These are phyloP conservation scores for Malaclemys terrapin DNA, from an alignment of 2,113 vertebrate genomes.

Conservation along the genomic window DNA sequence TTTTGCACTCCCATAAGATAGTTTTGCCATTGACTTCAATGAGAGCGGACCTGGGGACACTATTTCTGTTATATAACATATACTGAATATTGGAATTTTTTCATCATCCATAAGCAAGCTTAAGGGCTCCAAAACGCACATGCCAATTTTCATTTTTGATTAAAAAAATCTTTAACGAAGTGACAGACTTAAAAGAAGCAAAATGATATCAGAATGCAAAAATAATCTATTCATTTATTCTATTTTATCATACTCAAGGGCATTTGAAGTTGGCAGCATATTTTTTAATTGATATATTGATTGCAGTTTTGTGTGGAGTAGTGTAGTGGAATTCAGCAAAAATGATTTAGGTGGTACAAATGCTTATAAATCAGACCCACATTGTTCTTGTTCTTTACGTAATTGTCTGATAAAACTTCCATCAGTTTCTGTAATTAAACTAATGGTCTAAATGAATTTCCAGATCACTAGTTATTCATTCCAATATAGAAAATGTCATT, in stretches of 20 bases:
- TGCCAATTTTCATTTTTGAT: background rate
- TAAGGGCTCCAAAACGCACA: background rate
- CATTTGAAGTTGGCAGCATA: slow-evolving; percentile 46
- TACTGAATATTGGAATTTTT: background rate
- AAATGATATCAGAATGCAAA: slow-evolving; percentile 4
- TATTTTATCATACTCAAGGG: slow-evolving; percentile 49
- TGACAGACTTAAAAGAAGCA: background rate
- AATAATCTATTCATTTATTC: slow-evolving; percentile 28
- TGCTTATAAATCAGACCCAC: slow-evolving; percentile 75
- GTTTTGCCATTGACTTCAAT: background rate
- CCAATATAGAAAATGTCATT: slow-evolving; percentile 68
- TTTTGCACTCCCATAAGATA: background rate
- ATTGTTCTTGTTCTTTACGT: slow-evolving; percentile 67
- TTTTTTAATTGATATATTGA: slow-evolving; percentile 76
- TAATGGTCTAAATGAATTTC: slow-evolving; percentile 83
- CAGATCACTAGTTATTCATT: slow-evolving; percentile 78
- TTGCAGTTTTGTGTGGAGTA: slow-evolving; percentile 63
- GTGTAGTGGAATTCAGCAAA: slow-evolving; percentile 61
- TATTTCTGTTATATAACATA: background rate
- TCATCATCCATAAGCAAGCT: background rate
- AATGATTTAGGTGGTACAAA: slow-evolving; percentile 74
- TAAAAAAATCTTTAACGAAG: background rate
- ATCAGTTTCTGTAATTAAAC: slow-evolving; percentile 83
- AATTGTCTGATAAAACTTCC: slow-evolving; percentile 82
- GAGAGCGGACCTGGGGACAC: background rate